Conservation (phyloP, 2,888 invertebrate species). For the Euzophera pinguis region DNA sequence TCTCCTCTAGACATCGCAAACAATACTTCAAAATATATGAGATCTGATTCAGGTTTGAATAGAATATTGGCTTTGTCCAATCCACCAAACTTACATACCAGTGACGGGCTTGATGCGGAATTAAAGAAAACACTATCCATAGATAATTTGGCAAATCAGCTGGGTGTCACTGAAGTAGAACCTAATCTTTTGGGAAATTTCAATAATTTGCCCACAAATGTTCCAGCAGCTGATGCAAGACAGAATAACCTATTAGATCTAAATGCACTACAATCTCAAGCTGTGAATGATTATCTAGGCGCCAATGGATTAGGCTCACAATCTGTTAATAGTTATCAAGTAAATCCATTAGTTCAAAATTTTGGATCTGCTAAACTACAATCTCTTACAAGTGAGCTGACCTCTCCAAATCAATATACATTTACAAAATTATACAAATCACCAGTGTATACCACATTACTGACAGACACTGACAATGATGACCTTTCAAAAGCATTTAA, state of each 20-base stretch:
- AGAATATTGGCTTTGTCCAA: not conserved
- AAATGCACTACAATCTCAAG: not conserved
- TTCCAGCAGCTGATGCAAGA: not conserved
- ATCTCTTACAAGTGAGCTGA: not conserved
- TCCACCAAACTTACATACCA: not conserved
- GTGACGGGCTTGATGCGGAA: not conserved
- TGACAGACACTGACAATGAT: not conserved
- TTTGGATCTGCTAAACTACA: not conserved
- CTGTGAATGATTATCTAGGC: not conserved
- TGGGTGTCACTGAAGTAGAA: not conserved
- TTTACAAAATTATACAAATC: not conserved
- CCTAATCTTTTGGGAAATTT: not conserved
- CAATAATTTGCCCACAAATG: not conserved
- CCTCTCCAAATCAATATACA: not conserved
- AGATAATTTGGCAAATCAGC: not conserved
- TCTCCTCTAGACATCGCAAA: not conserved
- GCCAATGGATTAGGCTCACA: not conserved
- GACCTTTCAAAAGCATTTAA: not conserved
- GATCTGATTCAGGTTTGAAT: not conserved
- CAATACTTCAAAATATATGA: not conserved
- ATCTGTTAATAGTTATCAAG: not conserved
- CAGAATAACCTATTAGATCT: not conserved
- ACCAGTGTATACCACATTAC: not conserved
- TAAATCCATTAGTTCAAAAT: too few relatives aligned
- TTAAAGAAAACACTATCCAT: not conserved